Percentiles rank a stretch among this genome's conserved stretches.
These are phyloP conservation scores for Vanacampus margaritifer DNA, from an alignment of 2,113 vertebrate species.

Conservation along the genomic window DNA sequence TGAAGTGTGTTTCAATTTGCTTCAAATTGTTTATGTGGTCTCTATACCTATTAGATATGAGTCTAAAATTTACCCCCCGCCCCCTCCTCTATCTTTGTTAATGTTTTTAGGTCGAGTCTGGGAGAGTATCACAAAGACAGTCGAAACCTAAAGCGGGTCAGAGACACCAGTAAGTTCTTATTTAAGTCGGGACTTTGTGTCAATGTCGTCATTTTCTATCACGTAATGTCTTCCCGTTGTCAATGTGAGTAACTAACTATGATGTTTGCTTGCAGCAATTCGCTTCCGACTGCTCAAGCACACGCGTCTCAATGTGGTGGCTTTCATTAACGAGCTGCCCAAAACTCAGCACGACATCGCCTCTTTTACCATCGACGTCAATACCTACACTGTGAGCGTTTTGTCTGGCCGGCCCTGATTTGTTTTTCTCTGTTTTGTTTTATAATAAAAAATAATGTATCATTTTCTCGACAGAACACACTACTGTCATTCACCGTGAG, in stretches of 20 bases:
- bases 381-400: conserved; percentile 77
- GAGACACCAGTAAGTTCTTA: conserved; percentile 80
- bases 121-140: conserved; percentile 84
- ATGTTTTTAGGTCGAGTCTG: conserved; percentile 73
- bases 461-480: conserved; percentile 70
- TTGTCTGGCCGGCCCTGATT: not conserved
- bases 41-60: too few relatives aligned
- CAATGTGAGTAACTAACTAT: conserved; percentile 8
- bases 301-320: conserved; percentile 83
- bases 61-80: too few relatives aligned
- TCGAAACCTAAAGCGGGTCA: conserved; percentile 83
- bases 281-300: conserved; percentile 82
- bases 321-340: conserved; percentile 86
- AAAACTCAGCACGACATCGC: conserved; percentile 85
- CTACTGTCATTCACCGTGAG: conserved; percentile 84
- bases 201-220: not conserved
- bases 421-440: too few relatives aligned
- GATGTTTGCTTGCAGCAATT: conserved; percentile 55
- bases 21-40: too few relatives aligned
- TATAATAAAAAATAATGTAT: not conserved
- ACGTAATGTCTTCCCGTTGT: not conserved
- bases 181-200: not conserved
- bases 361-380: conserved; percentile 84
- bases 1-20: too few relatives aligned
- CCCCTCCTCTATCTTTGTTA: not conserved